Percentiles rank a stretch among this genome's conserved stretches.
Conservation (phyloP, 2,797 vertebrate genomes). For the Philypnodon macrostomus region DNA sequence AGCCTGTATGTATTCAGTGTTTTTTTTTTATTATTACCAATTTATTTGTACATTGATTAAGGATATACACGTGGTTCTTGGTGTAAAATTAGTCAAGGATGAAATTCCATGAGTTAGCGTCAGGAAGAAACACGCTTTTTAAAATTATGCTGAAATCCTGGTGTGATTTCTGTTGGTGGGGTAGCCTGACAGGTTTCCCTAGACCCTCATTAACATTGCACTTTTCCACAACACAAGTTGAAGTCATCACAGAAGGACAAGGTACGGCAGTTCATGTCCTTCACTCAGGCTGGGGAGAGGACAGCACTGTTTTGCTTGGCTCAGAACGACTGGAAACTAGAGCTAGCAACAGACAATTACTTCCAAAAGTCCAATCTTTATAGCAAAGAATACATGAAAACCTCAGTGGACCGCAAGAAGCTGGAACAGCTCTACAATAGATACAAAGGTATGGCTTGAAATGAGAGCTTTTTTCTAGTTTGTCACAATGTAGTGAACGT, state of each 20-base stretch:
- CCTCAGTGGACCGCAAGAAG: conserved; percentile 88
- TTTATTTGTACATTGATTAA: too few species aligned
- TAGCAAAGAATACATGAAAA: conserved; percentile 93
- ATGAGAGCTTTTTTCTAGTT: not conserved
- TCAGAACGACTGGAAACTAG: conserved; percentile 96
- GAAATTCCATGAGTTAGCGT: too few species aligned
- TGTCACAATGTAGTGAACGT: not conserved
- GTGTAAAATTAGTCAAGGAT: too few species aligned
- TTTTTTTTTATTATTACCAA: too few species aligned
- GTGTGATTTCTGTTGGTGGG: not conserved
- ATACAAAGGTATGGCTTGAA: conserved; percentile 86
- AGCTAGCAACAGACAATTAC: conserved; percentile 94
- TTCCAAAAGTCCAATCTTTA: conserved; percentile 91
- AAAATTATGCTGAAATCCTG: not conserved
- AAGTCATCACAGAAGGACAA: conserved; percentile 98
- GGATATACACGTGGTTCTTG: too few species aligned
- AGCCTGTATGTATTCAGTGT: conserved; percentile 31
- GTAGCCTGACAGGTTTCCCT: not conserved
- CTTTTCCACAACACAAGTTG: conserved; percentile 85
- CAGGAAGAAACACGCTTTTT: too few species aligned
- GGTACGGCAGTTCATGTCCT: conserved; percentile 96
- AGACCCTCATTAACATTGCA: conserved; percentile 9
- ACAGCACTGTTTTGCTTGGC: conserved; percentile 93
- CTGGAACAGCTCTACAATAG: conserved; percentile 91
- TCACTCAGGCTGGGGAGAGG: conserved; percentile 93